These are phyloP conservation scores for Tetraodon nigroviridis DNA, from an alignment of 2,113 vertebrate species.

Conservation along the genomic window DNA sequence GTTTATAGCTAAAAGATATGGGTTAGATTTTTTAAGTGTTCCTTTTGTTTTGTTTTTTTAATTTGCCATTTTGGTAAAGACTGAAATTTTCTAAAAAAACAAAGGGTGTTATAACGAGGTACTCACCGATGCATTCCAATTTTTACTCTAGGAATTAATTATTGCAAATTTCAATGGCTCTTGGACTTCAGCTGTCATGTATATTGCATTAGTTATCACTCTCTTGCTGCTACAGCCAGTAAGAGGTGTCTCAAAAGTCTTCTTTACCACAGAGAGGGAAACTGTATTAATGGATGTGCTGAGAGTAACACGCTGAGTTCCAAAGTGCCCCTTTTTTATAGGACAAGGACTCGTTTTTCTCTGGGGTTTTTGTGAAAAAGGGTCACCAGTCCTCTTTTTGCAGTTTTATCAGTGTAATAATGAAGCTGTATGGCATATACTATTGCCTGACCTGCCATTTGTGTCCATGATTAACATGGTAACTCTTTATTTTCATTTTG, in stretches of 20 bases:
- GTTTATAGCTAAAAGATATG: not conserved
- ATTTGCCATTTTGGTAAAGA: too few relatives aligned
- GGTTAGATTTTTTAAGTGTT: slow-evolving; percentile 1
- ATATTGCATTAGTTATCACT: too few relatives aligned
- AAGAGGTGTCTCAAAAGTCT: slow-evolving; percentile 50
- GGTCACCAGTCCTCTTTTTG: slow-evolving; percentile 57
- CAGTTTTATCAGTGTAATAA: slow-evolving; percentile 55
- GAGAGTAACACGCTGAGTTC: slow-evolving; percentile 65
- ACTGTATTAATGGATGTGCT: slow-evolving; percentile 52
- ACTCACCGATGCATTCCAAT: not conserved
- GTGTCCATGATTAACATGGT: not conserved
- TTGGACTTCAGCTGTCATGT: too few relatives aligned
- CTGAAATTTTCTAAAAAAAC: too few relatives aligned
- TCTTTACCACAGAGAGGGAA: slow-evolving; percentile 34
- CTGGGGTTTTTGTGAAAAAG: slow-evolving; percentile 72
- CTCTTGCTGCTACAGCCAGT: not conserved
- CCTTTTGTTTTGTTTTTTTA: too few relatives aligned
- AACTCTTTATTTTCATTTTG: slow-evolving; percentile 23
- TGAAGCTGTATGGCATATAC: slow-evolving; percentile 45
- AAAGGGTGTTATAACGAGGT: too few relatives aligned
- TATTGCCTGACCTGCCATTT: not conserved
- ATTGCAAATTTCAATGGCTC: too few relatives aligned
- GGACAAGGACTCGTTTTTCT: slow-evolving; percentile 78
- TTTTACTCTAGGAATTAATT: not conserved
- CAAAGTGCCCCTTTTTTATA: slow-evolving; percentile 75